Evolutionary conservation across 2,797 vertebrate genomes (phyloP).

Genomic region (Enteromius afrohamiltoni): DNA sequence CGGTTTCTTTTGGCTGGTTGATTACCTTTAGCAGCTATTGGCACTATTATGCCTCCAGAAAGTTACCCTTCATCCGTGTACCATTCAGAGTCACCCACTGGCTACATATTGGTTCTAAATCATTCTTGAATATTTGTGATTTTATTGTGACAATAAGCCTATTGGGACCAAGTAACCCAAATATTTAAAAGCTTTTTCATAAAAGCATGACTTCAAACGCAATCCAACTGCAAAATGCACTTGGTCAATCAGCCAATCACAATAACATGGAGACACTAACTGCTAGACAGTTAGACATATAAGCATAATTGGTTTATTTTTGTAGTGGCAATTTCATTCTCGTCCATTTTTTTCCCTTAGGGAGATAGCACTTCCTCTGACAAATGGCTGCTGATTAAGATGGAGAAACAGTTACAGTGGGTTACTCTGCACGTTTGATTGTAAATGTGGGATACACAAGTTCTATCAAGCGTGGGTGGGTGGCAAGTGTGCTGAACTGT

Average conservation of each 20-base stretch:
- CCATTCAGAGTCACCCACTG: conserved; percentile 17
- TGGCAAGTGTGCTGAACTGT: conserved; percentile 23
- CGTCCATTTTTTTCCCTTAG: not conserved
- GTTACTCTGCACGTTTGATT: conserved; percentile 29
- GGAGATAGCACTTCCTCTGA: not conserved
- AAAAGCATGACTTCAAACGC: not conserved
- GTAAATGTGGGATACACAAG: conserved; percentile 29
- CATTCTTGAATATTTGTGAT: conserved; percentile 19
- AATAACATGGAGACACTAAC: not conserved
- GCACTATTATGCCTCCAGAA: conserved; percentile 17
- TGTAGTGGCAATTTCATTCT: not conserved
- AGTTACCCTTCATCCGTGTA: conserved; percentile 16
- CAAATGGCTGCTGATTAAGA: not conserved
- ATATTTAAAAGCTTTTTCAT: conserved; percentile 31
- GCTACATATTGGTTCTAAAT: not conserved
- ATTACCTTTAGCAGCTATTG: conserved; percentile 19
- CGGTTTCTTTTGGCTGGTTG: conserved; percentile 10
- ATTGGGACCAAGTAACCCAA: conserved; percentile 31
- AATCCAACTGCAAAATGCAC: not conserved
- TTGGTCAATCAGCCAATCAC: not conserved
- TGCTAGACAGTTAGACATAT: not conserved
- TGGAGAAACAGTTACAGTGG: not conserved
- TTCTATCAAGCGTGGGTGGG: conserved; percentile 16
- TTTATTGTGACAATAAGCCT: conserved; percentile 18
- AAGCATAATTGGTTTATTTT: not conserved